phyloP scores from a whole-genome alignment of 2,797 vertebrate species.

The Limosa lapponica region DNA sequence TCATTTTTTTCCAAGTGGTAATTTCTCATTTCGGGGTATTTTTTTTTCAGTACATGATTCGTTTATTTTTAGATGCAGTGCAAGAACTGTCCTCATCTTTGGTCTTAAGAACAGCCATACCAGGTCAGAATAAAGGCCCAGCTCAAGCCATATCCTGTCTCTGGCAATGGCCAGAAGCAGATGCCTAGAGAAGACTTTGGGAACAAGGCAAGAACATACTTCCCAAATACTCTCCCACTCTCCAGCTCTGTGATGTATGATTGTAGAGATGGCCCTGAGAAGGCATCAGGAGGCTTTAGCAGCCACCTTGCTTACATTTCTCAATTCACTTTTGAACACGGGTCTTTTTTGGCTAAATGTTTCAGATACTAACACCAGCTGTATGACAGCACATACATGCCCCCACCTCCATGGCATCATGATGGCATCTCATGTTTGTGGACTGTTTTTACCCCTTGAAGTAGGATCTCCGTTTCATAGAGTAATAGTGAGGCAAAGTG shows the following conservation, averaged over 20 bases:
- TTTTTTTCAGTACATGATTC: background rate
- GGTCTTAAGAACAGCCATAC: constrained; percentile 11
- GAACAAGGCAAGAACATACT: background rate
- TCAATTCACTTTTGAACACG: background rate
- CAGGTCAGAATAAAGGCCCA: constrained; percentile 1
- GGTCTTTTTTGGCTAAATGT: background rate
- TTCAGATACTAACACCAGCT: background rate
- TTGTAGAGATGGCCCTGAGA: background rate
- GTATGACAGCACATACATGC: background rate
- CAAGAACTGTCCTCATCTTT: constrained; percentile 2
- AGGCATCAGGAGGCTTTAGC: background rate
- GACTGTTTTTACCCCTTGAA: background rate
- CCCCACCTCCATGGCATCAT: background rate
- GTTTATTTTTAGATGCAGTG: constrained; percentile 17
- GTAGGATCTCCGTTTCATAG: background rate
- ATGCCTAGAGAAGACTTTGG: background rate
- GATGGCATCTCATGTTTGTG: background rate
- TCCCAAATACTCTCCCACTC: background rate
- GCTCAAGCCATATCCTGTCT: background rate
- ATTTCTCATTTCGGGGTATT: constrained; percentile 6
- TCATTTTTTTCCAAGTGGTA: background rate
- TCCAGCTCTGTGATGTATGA: background rate
- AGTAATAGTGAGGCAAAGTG: background rate
- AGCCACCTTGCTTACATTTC: background rate
- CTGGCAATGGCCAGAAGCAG: background rate